Base-by-base conservation (phyloP, 2,797 vertebrate species). In the Epinephelus malabaricus region DNA sequence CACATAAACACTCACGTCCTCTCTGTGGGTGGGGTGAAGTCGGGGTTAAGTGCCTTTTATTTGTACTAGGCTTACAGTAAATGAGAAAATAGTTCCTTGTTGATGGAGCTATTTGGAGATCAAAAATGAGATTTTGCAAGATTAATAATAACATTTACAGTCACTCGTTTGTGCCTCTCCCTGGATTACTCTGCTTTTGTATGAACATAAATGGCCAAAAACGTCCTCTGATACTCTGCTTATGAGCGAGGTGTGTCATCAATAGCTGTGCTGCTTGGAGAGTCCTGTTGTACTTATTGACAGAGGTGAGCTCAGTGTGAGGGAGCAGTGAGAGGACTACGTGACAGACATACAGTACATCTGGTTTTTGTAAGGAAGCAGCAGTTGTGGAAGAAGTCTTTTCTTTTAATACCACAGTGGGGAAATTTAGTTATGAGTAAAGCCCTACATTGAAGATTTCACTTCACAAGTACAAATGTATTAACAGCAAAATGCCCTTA, bases 41-140 rank as follows among this genome's bases (percentile, higher is more conserved):
- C 23, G 0, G 8, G 18, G 12, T 65, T 14, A 50, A 77, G 55
- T 63, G 25, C 12, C 18, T 58, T 58, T 65, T 63, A 45, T 60
- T 85, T 70, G 18, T 59, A 15, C 40, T 17, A 15, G 12, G n/a
- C 27, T 76, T 63, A 45, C 64, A 70, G 56, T 66, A 25, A 83
- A 73, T 46, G 5, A 58, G 18, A 27, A 49, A 30, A 15, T 51
- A 5, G 23, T 79, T 81, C 70, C 46, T 75, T 40, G 7, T 66
- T 72, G 18, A 3, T 15, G 49, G 12, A 50, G 1, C 17, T 54
- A 7, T 10, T 49, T 12, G 47, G 0, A 25, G 3, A 34, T 58
- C 5, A 61, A 25, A 62, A 19, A 19, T 25, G 25, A 66, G 3
- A 54, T 30, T 40, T 72, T 18, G 38, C 21, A 5, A 45, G 3